phyloP scores from a whole-genome alignment of 2,797 vertebrate genomes.

The Garrulus glandarius region DNA sequence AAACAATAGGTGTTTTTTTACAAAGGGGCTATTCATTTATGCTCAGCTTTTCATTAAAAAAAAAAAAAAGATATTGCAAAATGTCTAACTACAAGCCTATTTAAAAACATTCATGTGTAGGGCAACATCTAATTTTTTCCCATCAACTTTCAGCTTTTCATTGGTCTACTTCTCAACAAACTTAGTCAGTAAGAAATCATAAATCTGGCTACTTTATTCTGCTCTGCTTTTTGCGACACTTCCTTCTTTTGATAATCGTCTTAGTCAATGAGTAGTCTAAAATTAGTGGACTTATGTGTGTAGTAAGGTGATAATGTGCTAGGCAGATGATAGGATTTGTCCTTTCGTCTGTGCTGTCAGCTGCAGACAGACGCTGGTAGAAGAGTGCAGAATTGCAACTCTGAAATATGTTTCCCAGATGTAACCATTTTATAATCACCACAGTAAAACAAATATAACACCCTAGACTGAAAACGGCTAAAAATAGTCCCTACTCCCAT shows the following conservation, averaged over 20 bases:
- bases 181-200: neutral
- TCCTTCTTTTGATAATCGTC: neutral
- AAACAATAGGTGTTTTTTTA: neutral
- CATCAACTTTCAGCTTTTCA: neutral
- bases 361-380: neutral
- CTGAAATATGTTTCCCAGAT: neutral
- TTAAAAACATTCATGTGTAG: neutral
- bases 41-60: neutral
- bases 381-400: neutral
- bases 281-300: neutral
- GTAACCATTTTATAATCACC: neutral
- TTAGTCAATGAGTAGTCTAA: neutral
- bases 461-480: neutral
- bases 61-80: neutral
- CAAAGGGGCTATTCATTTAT: neutral
- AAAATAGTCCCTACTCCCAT: neutral
- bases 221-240: neutral
- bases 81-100: neutral
- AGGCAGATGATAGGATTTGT: neutral
- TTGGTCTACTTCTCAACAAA: neutral
- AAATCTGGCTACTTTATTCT: neutral
- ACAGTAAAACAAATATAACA: neutral
- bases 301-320: neutral
- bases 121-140: neutral
- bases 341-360: neutral